Evolutionary conservation across 1,140 invertebrate species (phyloP).

Genomic region (Caenorhabditis brenneri): DNA sequence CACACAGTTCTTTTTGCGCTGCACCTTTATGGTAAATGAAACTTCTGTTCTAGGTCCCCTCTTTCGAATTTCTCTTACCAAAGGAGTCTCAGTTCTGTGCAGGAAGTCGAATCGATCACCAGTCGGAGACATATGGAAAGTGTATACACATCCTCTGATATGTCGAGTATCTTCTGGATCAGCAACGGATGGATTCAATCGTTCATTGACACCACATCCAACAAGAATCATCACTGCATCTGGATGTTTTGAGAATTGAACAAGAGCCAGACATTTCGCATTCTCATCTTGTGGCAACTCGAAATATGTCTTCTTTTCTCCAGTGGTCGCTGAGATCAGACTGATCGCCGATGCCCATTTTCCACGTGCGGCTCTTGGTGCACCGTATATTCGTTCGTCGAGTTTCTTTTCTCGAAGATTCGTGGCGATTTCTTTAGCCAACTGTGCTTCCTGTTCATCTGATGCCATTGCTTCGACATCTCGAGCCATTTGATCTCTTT

Average conservation of each 20-base stretch:
- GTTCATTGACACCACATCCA: conserved; percentile 87
- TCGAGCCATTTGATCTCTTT: conserved; percentile 80
- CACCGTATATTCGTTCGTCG: conserved; percentile 89
- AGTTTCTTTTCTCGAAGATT: conserved; percentile 92
- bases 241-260: conserved; percentile 79
- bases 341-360: conserved; percentile 95
- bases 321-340: conserved; percentile 86
- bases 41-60: no score
- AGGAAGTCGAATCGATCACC: conserved; percentile 85
- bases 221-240: conserved; percentile 82
- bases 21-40: no score
- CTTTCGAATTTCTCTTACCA: no score
- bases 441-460: conserved; percentile 85
- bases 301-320: conserved; percentile 82
- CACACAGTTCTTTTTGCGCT: no score
- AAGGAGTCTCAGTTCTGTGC: conserved; percentile 86
- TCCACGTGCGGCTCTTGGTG: conserved; percentile 91
- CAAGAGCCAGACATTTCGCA: conserved; percentile 81
- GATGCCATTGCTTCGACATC: conserved; percentile 96
- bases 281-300: conserved; percentile 94
- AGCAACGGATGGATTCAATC: conserved; percentile 81
- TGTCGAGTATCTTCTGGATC: conserved; percentile 72
- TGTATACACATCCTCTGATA: conserved; percentile 82
- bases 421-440: conserved; percentile 94
- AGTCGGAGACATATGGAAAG: conserved; percentile 76